phyloP scores from a whole-genome alignment of 2,888 invertebrate genomes.

The Melinaea menophilus region DNA sequence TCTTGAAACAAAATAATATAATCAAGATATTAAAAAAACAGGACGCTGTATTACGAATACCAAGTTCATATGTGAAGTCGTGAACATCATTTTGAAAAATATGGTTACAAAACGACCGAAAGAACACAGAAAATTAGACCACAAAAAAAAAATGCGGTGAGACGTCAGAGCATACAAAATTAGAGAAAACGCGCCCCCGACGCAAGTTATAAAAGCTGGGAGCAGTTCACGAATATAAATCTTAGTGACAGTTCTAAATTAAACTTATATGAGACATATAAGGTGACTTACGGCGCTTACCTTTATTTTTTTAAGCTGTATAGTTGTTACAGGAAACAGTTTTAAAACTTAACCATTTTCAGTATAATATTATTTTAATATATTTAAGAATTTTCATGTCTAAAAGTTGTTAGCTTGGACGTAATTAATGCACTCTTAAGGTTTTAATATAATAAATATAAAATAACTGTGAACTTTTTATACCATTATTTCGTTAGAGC shows the following conservation, averaged over 20 bases:
- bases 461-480: too few species aligned
- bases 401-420: too few species aligned
- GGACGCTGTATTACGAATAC: slow-evolving; percentile 65
- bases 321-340: too few species aligned
- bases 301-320: slow-evolving; percentile 17
- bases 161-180: slow-evolving; percentile 73
- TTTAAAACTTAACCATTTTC: too few species aligned
- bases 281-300: slow-evolving; percentile 15
- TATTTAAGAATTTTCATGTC: too few species aligned
- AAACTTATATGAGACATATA: slow-evolving; percentile 27
- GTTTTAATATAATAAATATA: too few species aligned
- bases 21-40: slow-evolving; percentile 31
- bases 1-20: too few species aligned
- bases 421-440: too few species aligned
- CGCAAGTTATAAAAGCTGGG: slow-evolving; percentile 28
- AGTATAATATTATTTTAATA: too few species aligned
- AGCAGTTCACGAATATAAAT: slow-evolving; percentile 27
- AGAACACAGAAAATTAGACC: slow-evolving; percentile 76
- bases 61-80: slow-evolving; percentile 71
- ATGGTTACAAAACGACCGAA: slow-evolving; percentile 74
- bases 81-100: slow-evolving; percentile 43
- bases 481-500: too few species aligned
- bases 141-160: slow-evolving; percentile 72
- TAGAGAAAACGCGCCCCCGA: slow-evolving; percentile 42
- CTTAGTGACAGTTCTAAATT: slow-evolving; percentile 26